These are phyloP conservation scores for Eupithecia subfuscata DNA, from an alignment of 2,888 invertebrate species.

Conservation along the genomic window DNA sequence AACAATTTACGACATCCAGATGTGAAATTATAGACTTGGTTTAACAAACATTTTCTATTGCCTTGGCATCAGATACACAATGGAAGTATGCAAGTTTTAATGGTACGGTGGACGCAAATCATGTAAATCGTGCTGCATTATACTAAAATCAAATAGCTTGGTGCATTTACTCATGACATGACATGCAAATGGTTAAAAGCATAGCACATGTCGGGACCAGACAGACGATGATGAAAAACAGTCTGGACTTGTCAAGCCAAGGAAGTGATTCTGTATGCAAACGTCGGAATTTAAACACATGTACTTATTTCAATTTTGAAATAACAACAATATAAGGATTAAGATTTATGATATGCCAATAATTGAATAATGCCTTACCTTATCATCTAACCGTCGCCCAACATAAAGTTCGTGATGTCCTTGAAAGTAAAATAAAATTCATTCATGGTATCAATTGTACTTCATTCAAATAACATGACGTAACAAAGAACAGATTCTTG, in stretches of 20 bases:
- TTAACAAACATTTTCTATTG: slow-evolving; percentile 23
- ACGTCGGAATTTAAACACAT: neutral
- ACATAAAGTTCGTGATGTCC: neutral
- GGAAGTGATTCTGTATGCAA: neutral
- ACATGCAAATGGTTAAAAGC: slow-evolving; percentile 34
- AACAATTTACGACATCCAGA: slow-evolving; percentile 8
- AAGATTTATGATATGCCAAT: neutral
- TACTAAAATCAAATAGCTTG: slow-evolving; percentile 31
- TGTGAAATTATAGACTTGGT: slow-evolving; percentile 8
- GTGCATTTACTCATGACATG: slow-evolving; percentile 33
- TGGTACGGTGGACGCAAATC: slow-evolving; percentile 30
- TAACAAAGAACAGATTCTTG: neutral
- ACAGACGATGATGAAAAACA: slow-evolving; percentile 25
- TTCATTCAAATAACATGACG: neutral
- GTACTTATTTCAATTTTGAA: neutral
- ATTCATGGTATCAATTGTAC: neutral
- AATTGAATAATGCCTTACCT: neutral
- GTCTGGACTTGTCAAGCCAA: slow-evolving; percentile 3
- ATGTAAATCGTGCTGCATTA: slow-evolving; percentile 31
- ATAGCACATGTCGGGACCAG: slow-evolving; percentile 20
- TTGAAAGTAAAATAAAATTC: neutral
- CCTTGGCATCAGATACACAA: slow-evolving; percentile 20
- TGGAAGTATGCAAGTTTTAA: slow-evolving; percentile 30
- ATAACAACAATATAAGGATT: neutral
- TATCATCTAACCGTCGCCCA: neutral